Evolutionary conservation across 2,113 vertebrate species (phyloP).

Genomic region (Halcyon senegalensis): DNA sequence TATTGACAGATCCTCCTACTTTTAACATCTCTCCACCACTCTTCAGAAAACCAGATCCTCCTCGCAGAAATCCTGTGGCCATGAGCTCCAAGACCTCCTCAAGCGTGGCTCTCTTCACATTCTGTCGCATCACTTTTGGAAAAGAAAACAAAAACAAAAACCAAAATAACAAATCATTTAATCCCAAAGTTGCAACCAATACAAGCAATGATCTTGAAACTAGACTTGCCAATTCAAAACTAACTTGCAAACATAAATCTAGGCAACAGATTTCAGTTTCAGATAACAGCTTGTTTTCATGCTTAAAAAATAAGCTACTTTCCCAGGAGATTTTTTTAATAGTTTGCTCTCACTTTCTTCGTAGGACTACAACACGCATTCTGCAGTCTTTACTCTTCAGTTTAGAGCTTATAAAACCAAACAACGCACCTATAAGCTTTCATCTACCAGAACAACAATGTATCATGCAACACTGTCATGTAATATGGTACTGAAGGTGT

Average conservation of each 20-base stretch:
- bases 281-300: neutral
- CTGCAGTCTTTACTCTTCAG: neutral
- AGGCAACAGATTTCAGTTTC: neutral
- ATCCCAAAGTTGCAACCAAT: neutral
- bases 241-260: neutral
- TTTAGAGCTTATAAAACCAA: neutral
- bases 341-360: neutral
- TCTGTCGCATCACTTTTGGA: conserved; percentile 94
- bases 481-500: neutral
- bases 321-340: neutral
- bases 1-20: conserved; percentile 94
- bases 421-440: neutral
- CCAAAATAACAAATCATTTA: neutral
- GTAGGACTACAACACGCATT: neutral
- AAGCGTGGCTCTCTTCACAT: conserved; percentile 93
- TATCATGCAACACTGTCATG: rapidly evolving
- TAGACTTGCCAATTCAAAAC: neutral
- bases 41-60: conserved; percentile 95
- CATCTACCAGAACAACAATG: neutral
- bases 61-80: conserved; percentile 95
- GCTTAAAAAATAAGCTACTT: neutral
- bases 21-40: conserved; percentile 99
- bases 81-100: conserved; percentile 97
- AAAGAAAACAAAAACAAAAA: neutral
- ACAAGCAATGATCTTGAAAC: neutral